These are phyloP conservation scores for Stictonetta naevosa DNA, from an alignment of 2,113 vertebrate genomes.

Conservation along the genomic window DNA sequence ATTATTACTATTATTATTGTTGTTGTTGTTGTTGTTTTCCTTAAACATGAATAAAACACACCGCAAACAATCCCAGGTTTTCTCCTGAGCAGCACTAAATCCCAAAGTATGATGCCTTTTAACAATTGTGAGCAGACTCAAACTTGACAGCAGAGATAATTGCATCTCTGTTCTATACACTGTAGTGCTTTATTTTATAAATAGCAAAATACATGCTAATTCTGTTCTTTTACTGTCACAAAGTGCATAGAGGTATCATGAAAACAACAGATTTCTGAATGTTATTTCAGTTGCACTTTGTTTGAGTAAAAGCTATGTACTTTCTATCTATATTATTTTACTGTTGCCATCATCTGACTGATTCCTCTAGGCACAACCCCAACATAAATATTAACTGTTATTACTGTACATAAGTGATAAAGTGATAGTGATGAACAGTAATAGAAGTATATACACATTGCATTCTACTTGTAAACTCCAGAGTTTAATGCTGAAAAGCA, in stretches of 20 bases:
- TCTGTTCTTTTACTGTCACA: not conserved
- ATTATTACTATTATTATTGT: too few relatives aligned
- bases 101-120: not conserved
- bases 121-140: not conserved
- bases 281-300: not conserved
- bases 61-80: not conserved
- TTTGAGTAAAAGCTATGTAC: not conserved
- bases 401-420: not conserved
- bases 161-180: not conserved
- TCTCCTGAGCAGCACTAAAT: not conserved
- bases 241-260: not conserved
- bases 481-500: not conserved
- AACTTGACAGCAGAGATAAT: not conserved
- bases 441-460: not conserved
- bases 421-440: not conserved
- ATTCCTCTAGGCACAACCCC: not conserved
- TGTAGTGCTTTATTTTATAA: not conserved
- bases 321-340: not conserved
- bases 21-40: not conserved
- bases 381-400: not conserved
- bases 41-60: not conserved
- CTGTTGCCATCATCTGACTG: not conserved
- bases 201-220: constrained; percentile 1
- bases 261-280: not conserved
- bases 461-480: not conserved